Percentiles rank a stretch among this genome's conserved stretches.
These are phyloP conservation scores for Artemisiospiza belli DNA, from an alignment of 2,113 vertebrate genomes.

Conservation along the genomic window DNA sequence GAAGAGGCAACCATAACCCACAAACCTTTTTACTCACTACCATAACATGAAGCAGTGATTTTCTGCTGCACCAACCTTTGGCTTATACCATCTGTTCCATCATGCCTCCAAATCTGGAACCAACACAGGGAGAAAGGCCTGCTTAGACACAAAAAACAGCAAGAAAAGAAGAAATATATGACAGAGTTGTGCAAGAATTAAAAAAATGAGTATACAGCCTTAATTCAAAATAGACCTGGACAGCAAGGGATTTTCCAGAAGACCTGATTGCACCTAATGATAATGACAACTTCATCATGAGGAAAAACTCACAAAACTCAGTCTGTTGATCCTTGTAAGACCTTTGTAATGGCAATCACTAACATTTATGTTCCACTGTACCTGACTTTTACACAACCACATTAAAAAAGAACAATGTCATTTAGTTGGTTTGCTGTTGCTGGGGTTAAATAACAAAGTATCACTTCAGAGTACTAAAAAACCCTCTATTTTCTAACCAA, in stretches of 20 bases:
- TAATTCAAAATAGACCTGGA: not conserved
- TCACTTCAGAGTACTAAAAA: not conserved
- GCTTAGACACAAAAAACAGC: not conserved
- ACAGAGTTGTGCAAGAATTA: not conserved
- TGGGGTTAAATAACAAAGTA: not conserved
- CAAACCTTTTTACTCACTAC: not conserved
- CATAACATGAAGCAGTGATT: not conserved
- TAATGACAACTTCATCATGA: not conserved
- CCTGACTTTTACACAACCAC: not conserved
- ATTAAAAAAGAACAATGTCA: not conserved
- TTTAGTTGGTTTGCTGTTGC: not conserved
- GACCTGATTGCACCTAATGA: not conserved
- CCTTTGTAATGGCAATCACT: not conserved
- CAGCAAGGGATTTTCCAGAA: not conserved
- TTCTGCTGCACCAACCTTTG: not conserved
- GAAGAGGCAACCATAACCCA: not conserved
- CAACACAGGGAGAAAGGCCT: not conserved
- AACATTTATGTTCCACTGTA: not conserved
- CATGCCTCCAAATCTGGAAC: not conserved
- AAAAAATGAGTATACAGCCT: not conserved
- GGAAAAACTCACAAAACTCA: not conserved
- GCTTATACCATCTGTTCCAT: not conserved
- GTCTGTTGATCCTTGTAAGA: not conserved
- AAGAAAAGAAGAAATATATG: not conserved
- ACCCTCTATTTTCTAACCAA: not conserved